Base-by-base conservation (phyloP, 2,113 vertebrate genomes). In the Ammodytes marinus region DNA sequence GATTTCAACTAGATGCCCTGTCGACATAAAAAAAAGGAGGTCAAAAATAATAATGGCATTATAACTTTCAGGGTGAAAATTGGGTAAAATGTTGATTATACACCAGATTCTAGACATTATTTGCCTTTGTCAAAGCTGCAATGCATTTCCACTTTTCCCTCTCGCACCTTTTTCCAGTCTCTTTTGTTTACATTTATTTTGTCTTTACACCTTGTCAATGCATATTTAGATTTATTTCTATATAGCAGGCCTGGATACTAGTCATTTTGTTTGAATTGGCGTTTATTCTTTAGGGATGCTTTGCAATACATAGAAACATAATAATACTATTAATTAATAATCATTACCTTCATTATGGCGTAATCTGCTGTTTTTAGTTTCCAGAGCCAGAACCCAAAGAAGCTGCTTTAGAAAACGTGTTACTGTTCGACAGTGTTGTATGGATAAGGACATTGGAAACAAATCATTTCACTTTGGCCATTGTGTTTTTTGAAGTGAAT, bases 1-100 rank as follows among this genome's bases (percentile, higher is more conserved):
- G 69, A 83, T 76, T 86, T 87, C 73, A 86, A 65, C 37, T 55
- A 69, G 69, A 67, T 39, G 64, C 17, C 50, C 15, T 65, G 17
- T 81, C 27, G 50, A 40, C 35, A 37, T 46, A 57, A 83, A 89
- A 57, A 39, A 46, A 65, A 67, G 27, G 27, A 6, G 40, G 15
- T 79, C 37, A 67, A 6, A 60, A 78, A 60, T 85, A 78, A 84
- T 78, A 83, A 39, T 15, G 3, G 37, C 47, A 8, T 66, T 52
- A 68, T 49, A 49, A 35, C 49, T 77, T 40, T 74, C 66, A 75
- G 69, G 77, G 43, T 46, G 43, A 69, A 68, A 39, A 27, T 12
- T 43, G 7, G 52, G 27, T 58, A 40, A 50, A 47, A 79, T 57
- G 13, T 4, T 0, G 39, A 52, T 69, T 55, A 58, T 57, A 60